A percentile compares a stretch with the other conserved stretches of the same genome.
phyloP scores from a whole-genome alignment of 1,140 invertebrate species.

The Liolophura sinensis region DNA sequence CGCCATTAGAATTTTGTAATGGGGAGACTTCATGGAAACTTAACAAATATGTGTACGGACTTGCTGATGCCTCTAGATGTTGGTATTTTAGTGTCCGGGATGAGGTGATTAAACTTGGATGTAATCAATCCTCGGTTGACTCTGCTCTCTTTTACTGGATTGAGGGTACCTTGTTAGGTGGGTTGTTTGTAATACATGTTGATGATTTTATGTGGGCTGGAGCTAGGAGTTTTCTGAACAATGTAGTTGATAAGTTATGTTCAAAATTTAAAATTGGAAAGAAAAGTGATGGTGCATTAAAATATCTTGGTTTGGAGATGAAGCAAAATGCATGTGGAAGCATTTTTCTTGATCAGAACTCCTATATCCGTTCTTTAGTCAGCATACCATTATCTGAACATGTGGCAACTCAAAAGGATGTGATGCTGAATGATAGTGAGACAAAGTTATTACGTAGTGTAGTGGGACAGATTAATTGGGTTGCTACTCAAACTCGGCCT shows the following conservation, averaged over 20 bases:
- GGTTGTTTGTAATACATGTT: background rate
- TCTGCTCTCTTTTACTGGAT: background rate
- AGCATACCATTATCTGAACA: too few relatives aligned
- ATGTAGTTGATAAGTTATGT: background rate
- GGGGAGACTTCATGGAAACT: background rate
- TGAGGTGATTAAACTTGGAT: background rate
- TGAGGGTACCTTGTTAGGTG: background rate
- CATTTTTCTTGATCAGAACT: too few relatives aligned
- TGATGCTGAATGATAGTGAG: too few relatives aligned
- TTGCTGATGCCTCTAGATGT: background rate
- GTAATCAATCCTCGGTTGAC: constrained; percentile 2
- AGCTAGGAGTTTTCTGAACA: background rate
- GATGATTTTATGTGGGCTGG: constrained; percentile 4
- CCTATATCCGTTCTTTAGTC: too few relatives aligned
- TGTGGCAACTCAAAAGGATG: too few relatives aligned
- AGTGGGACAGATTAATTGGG: too few relatives aligned
- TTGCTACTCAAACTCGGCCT: too few relatives aligned
- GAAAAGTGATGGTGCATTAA: background rate
- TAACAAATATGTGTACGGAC: constrained; percentile 2
- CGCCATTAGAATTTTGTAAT: background rate
- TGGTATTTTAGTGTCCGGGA: constrained; percentile 2
- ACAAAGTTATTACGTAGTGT: too few relatives aligned
- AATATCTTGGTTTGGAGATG: background rate
- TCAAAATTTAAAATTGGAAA: background rate
- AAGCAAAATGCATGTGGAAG: background rate